Evolutionary conservation across 2,888 invertebrate species (phyloP).

Genomic region (Campoplex capitator): DNA sequence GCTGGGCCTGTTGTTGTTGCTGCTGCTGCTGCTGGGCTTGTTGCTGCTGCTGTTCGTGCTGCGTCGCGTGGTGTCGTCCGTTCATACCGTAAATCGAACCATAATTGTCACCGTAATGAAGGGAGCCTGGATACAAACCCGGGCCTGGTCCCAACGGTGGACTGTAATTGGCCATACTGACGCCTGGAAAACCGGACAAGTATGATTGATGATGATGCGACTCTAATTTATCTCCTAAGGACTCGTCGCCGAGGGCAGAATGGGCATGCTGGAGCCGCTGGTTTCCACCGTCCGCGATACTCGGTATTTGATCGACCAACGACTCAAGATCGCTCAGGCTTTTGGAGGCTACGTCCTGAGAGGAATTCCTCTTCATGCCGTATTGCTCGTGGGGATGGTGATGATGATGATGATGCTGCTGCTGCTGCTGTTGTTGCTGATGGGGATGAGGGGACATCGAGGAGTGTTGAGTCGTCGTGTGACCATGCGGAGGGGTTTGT

Average conservation of each 20-base stretch:
- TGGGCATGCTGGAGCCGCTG: conserved; percentile 80
- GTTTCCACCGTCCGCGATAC: conserved; percentile 90
- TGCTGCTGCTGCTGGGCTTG: conserved; percentile 74
- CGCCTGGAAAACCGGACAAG: conserved; percentile 73
- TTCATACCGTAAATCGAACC: conserved; percentile 80
- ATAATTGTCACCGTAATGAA: conserved; percentile 80
- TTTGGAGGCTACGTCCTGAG: conserved; percentile 93
- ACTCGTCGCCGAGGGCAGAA: conserved; percentile 78
- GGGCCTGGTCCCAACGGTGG: conserved; percentile 79
- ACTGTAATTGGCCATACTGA: conserved; percentile 80
- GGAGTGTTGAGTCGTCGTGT: conserved; percentile 81
- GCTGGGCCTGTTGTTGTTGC: conserved; percentile 72
- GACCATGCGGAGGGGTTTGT: conserved; percentile 82
- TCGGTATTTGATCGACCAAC: conserved; percentile 95
- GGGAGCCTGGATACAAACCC: conserved; percentile 77
- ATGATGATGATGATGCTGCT: conserved; percentile 80
- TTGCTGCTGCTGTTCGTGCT: conserved; percentile 70
- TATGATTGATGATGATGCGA: conserved; percentile 78
- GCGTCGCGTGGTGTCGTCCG: conserved; percentile 73
- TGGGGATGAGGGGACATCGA: conserved; percentile 83
- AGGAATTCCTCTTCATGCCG: conserved; percentile 80
- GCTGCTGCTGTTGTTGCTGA: conserved; percentile 74
- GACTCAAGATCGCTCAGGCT: conserved; percentile 95
- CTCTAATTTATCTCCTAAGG: conserved; percentile 80
- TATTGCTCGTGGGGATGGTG: conserved; percentile 83